Base-by-base conservation (phyloP, 2,888 invertebrate species). In the Meliscaeva auricollis region DNA sequence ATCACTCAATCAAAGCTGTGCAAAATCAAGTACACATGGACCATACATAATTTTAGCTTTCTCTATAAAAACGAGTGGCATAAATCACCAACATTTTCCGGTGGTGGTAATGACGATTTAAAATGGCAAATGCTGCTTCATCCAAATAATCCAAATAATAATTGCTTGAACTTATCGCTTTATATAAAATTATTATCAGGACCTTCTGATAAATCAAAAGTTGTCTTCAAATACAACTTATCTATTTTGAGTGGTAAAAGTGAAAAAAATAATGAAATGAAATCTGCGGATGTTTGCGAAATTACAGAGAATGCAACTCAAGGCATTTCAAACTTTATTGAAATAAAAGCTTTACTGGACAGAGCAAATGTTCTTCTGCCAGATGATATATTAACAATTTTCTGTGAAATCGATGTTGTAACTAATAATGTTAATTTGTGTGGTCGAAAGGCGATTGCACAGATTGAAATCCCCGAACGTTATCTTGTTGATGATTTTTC, bases 1-100 rank as follows among this genome's bases (percentile, higher is more conserved):
- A 26, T 26, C 26, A 26, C 3, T 26, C 26, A 26, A 26, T 26
- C 26, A 26, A 26, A 26, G 4, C 26, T 3, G 3, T 3, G 26
- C 90, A 99, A 99, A 94, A 99, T 99, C 95, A 99, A 98, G 94
- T 99, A 99, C 94, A 99, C 99, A 98, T 99, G 99, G 99, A 99
- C 99, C 92, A 99, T 99, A 94, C 99, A 99, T 94, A 99, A 99
- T 95, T 99, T 99, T 94, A 99, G 99, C 94, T 99, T 99, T 94
- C 99, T 99, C 94, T 97, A 99, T 90, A 99, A 99, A 94, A 99
- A 99, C 94, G 99, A 99, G 2, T 99, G 99, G 99, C 90, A 99
- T 92, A 99, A 99, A 94, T 99, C 99, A 92, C 99, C 99, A 90
- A 99, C 99, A 90, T 99, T 99, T 94, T 99, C 98, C 89, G 99